Evolutionary conservation across 2,888 invertebrate species (phyloP).

Genomic region (Cancer borealis): DNA sequence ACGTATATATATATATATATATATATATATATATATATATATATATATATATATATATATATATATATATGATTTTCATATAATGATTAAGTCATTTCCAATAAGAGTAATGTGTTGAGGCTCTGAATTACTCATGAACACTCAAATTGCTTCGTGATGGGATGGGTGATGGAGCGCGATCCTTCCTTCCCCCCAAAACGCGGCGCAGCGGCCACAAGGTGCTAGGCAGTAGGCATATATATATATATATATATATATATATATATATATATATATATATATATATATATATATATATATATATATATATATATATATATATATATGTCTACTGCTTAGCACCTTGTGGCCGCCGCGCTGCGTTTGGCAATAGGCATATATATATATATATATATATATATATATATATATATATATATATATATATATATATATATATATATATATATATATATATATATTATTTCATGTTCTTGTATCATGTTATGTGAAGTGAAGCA

Average conservation of each 20-base stretch:
- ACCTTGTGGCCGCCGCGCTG: neutral
- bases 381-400: neutral
- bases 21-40: slow-evolving; percentile 8
- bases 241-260: slow-evolving; percentile 18
- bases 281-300: no score
- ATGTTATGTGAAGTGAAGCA: neutral
- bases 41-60: neutral
- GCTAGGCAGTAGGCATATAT: neutral
- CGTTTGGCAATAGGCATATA: neutral
- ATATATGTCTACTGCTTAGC: no score
- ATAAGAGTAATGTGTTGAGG: no score
- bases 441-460: slow-evolving; percentile 48
- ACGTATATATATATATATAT: slow-evolving; percentile 38
- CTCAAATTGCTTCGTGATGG: no score
- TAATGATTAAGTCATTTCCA: no score
- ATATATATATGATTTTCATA: no score
- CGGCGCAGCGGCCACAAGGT: no score
- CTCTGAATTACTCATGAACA: neutral
- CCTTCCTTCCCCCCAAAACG: no score
- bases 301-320: no score
- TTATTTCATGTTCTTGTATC: neutral
- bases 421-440: slow-evolving; percentile 18
- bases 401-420: slow-evolving; percentile 24
- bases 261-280: neutral
- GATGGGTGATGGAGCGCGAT: no score